Conservation (phyloP, 1,140 invertebrate genomes). For the Drosophila arizonae region DNA sequence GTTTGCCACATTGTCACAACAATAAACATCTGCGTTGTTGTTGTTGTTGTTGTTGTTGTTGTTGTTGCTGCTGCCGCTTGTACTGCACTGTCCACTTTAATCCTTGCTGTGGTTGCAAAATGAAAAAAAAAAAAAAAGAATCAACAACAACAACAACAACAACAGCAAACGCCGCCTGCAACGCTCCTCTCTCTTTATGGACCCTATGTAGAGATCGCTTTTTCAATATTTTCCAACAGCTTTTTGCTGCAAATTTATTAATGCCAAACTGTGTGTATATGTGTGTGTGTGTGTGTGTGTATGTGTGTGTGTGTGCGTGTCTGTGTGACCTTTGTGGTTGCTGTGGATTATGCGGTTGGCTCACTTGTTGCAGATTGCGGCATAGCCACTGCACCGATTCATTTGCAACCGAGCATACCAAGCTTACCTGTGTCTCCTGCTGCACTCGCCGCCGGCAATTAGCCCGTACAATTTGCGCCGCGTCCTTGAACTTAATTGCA, state of each 20-base stretch:
- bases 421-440: not conserved
- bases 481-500: conserved; percentile 46
- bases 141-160: not conserved
- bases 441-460: conserved; percentile 32
- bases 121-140: conserved; percentile 31
- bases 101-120: conserved; percentile 72
- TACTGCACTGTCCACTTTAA: conserved; percentile 72
- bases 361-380: conserved; percentile 66
- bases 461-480: conserved; percentile 30
- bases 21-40: conserved; percentile 21
- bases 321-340: conserved; percentile 71
- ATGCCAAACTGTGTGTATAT: conserved; percentile 46
- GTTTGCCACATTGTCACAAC: conserved; percentile 73
- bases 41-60: conserved; percentile 15
- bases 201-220: conserved; percentile 72
- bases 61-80: conserved; percentile 21
- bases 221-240: conserved; percentile 74
- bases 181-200: conserved; percentile 50
- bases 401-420: conserved; percentile 19
- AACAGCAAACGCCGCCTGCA: not conserved
- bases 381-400: conserved; percentile 25
- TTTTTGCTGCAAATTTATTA: conserved; percentile 71
- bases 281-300: conserved; percentile 15
- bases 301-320: conserved; percentile 13
- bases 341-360: conserved; percentile 75